phyloP scores from a whole-genome alignment of 35 echinoderm and acorn worm genomes.

The Ophiothrix spiculata region DNA sequence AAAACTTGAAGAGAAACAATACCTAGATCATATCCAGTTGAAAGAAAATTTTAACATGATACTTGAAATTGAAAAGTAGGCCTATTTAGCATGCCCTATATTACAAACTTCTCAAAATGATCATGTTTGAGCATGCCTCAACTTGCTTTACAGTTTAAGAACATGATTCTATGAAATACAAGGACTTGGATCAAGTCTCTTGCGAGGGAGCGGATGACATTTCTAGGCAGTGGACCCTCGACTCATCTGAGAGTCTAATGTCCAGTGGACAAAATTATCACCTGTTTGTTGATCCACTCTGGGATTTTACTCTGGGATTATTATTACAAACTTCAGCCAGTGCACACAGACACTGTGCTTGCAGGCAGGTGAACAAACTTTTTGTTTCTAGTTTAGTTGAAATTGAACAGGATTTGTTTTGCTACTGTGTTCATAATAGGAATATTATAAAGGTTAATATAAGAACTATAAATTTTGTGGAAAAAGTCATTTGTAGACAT shows the following conservation, averaged over 20 bases:
- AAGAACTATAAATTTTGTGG: too few species aligned
- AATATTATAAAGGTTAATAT: neutral
- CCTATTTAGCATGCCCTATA: neutral
- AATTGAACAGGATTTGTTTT: neutral
- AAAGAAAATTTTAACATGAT: neutral
- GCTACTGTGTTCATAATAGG: neutral
- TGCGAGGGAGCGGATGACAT: neutral
- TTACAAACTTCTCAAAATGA: too few species aligned
- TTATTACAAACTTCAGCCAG: neutral
- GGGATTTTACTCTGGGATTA: neutral
- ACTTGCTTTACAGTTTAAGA: neutral
- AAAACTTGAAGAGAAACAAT: neutral
- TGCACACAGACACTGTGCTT: neutral
- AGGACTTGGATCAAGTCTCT: neutral
- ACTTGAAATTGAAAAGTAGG: neutral
- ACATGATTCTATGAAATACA: neutral
- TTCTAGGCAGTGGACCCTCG: neutral
- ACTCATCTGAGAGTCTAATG: conserved; percentile 7
- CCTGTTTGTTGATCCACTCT: neutral
- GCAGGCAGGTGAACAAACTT: neutral
- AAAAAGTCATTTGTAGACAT: too few species aligned
- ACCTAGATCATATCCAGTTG: neutral
- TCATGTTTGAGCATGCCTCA: conserved; percentile 2
- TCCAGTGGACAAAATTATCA: neutral
- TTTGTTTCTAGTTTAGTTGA: neutral